Evolutionary conservation across 2,888 invertebrate species (phyloP), one percentile per base, ranked within the genome.

Genomic region (Ferdinandea cuprea): DNA sequence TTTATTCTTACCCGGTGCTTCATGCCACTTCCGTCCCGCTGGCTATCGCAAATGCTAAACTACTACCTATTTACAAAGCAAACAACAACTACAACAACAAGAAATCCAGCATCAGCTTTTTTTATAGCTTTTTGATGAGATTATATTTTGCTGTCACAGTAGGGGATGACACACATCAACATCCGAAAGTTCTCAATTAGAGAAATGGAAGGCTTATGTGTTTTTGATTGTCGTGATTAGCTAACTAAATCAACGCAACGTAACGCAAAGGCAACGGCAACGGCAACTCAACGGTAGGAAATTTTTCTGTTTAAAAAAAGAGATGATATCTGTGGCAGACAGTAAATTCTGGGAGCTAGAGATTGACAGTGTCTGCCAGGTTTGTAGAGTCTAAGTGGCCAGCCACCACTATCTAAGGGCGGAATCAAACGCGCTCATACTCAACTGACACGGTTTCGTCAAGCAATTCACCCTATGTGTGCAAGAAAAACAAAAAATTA

Each of bases 41-140:
- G 13, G 4, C 37, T 40, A 40, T 66, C 65, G 81, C 81, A 77
- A 74, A 76, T 76, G 32, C 46, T 21, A 61, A 71, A 71, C 13
- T 46, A 46, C 54, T 48, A 32, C 52, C n/a, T n/a, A n/a, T n/a
- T n/a, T n/a, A n/a, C n/a, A n/a, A n/a, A n/a, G n/a, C n/a, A n/a
- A n/a, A n/a, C n/a, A n/a, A n/a, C n/a, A n/a, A n/a, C n/a, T n/a
- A n/a, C n/a, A n/a, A n/a, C n/a, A n/a, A n/a, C n/a, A n/a, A n/a
- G n/a, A n/a, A 35, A 21, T 50, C 69, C 52, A 56, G 56, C 59
- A 59, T 42, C 76, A 52, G 71, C 46, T 65, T 63, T 65, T 76
- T 81, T 81, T 81, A 81, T 81, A 21, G 44, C 61, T 9, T 81
- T 76, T 76, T 81, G 76, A 77, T 81, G 77, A 66, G 81, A 77